phyloP scores from a whole-genome alignment of 2,797 vertebrate genomes.

The Anabacerthia variegaticeps region DNA sequence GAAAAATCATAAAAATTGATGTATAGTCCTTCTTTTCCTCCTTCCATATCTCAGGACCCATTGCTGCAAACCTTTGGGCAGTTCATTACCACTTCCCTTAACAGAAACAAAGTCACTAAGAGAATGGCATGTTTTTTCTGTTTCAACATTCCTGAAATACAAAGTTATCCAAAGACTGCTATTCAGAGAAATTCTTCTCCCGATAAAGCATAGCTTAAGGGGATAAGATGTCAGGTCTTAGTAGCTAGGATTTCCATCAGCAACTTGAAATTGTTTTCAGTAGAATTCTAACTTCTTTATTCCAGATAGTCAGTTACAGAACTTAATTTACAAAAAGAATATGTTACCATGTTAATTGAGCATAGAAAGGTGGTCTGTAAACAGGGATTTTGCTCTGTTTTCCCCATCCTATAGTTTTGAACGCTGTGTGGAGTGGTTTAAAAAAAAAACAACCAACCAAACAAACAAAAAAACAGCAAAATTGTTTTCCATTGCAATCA shows the following conservation, averaged over 20 bases:
- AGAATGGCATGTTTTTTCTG: not conserved
- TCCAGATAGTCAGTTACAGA: not conserved
- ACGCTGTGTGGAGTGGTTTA: not conserved
- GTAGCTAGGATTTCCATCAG: not conserved
- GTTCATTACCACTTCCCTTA: not conserved
- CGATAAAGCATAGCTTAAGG: not conserved
- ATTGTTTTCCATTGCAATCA: conserved; percentile 28
- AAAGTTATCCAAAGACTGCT: not conserved
- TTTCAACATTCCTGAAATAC: not conserved
- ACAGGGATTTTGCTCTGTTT: not conserved
- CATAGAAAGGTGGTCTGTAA: not conserved
- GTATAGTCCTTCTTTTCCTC: not conserved
- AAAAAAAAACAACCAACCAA: not conserved
- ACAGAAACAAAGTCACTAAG: not conserved
- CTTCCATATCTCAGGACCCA: not conserved
- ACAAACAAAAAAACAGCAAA: not conserved
- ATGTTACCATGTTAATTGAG: not conserved
- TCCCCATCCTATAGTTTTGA: not conserved
- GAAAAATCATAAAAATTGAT: not conserved
- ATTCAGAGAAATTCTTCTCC: not conserved
- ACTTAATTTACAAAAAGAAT: not conserved
- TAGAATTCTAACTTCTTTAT: not conserved
- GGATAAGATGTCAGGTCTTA: not conserved
- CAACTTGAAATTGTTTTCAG: not conserved
- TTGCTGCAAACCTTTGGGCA: not conserved